Conservation (phyloP, 2,888 invertebrate species). For the Litoditis marina region DNA sequence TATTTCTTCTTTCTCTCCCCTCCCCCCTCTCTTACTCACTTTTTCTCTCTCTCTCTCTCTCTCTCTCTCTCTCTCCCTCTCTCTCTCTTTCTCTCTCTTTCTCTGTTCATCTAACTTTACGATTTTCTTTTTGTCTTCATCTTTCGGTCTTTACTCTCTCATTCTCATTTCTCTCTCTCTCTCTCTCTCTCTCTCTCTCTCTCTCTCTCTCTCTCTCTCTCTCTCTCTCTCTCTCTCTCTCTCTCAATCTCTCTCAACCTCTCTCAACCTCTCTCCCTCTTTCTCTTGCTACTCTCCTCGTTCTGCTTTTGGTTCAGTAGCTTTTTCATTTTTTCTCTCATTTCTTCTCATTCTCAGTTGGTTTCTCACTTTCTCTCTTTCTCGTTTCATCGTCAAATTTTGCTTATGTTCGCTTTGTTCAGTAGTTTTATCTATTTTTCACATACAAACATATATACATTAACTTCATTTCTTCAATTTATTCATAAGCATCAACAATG, state of each 20-base stretch:
- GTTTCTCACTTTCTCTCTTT: too few relatives aligned
- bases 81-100: background rate
- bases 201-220: background rate
- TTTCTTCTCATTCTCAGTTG: too few relatives aligned
- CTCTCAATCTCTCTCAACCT: background rate
- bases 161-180: background rate
- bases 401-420: too few relatives aligned
- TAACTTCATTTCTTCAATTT: constrained; percentile 4
- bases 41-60: background rate
- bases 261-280: too few relatives aligned
- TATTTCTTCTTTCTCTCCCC: too few relatives aligned
- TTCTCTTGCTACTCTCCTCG: too few relatives aligned
- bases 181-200: background rate
- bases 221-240: background rate
- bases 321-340: too few relatives aligned
- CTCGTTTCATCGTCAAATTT: too few relatives aligned
- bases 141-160: background rate
- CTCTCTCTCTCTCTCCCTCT: too few relatives aligned
- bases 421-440: too few relatives aligned
- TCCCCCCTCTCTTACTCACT: background rate
- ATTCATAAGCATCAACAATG: constrained; percentile 1
- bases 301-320: too few relatives aligned
- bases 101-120: background rate
- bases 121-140: background rate
- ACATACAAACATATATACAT: too few relatives aligned